Conservation (phyloP, 2,113 vertebrate species). For the Amphiprion ocellaris region DNA sequence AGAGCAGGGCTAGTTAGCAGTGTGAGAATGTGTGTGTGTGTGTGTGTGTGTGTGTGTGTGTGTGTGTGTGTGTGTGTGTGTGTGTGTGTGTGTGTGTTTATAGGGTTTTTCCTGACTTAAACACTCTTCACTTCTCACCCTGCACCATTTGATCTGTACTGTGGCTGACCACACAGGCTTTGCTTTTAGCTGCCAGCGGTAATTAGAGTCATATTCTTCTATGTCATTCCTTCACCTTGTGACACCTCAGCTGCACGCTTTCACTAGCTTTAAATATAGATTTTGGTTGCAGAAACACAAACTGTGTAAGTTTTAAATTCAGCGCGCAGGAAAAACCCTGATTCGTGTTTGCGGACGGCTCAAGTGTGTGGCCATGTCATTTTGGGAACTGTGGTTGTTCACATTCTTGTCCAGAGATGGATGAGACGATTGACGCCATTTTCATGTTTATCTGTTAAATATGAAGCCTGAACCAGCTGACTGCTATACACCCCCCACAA, state of each 20-base stretch:
- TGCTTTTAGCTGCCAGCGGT: too few species aligned
- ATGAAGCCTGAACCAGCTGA: not conserved
- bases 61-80: not conserved
- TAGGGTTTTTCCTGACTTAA: constrained; percentile 12
- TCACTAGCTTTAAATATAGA: not conserved
- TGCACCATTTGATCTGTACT: not conserved
- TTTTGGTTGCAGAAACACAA: not conserved
- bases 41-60: too few species aligned
- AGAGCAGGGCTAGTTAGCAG: constrained; percentile 2
- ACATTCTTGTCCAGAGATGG: not conserved
- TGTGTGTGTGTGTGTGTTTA: constrained; percentile 15
- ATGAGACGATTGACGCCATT: not conserved
- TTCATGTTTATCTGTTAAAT: not conserved
- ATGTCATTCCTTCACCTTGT: not conserved
- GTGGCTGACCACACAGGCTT: not conserved
- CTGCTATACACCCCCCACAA: too few species aligned
- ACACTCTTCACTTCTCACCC: not conserved
- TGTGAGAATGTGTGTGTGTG: not conserved
- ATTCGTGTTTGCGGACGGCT: not conserved
- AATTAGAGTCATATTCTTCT: too few species aligned
- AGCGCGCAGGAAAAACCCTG: constrained; percentile 4
- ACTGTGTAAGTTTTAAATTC: not conserved
- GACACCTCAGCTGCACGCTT: too few species aligned
- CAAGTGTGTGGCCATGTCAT: not conserved
- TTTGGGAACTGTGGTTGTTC: not conserved